Percentiles rank a stretch among this genome's conserved stretches.
Conservation (phyloP, 2,113 vertebrate species). For the Chrysochloris asiatica region DNA sequence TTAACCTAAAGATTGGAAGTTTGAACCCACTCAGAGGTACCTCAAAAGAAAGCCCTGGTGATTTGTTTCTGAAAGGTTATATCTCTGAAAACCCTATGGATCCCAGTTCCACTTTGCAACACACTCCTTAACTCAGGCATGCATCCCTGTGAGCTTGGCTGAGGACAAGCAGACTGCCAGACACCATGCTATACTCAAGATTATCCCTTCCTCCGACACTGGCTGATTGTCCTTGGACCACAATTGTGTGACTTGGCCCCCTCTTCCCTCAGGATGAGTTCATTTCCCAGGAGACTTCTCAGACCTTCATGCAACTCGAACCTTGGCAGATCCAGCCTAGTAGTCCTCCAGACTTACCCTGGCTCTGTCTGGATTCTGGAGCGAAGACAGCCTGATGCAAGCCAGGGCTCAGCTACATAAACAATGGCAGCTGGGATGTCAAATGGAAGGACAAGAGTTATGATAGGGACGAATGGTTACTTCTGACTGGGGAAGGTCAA, state of each 20-base stretch:
- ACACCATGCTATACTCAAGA: not conserved
- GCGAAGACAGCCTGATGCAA: not conserved
- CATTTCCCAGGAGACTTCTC: constrained; percentile 46
- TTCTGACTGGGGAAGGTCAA: not conserved
- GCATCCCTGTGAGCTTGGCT: constrained; percentile 15
- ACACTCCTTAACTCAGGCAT: not conserved
- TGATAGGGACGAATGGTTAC: not conserved
- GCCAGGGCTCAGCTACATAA: constrained; percentile 28
- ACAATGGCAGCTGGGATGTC: not conserved
- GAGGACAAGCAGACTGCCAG: constrained; percentile 39
- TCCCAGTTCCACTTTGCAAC: not conserved
- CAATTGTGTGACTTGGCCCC: constrained; percentile 55
- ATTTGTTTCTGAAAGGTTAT: not conserved
- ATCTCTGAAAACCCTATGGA: not conserved
- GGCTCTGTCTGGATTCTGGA: not conserved
- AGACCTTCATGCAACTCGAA: not conserved
- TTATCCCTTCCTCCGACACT: constrained; percentile 35
- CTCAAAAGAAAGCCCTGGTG: not conserved
- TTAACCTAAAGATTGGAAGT: not conserved
- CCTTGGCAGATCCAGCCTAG: constrained; percentile 35
- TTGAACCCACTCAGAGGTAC: not conserved
- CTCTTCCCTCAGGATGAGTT: constrained; percentile 57
- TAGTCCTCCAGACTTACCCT: not conserved
- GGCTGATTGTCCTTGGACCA: constrained; percentile 41
- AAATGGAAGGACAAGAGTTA: not conserved